Evolutionary conservation across 2,888 invertebrate species (phyloP), one percentile per base, ranked within the genome.

Genomic region (Drosophila dives): DNA sequence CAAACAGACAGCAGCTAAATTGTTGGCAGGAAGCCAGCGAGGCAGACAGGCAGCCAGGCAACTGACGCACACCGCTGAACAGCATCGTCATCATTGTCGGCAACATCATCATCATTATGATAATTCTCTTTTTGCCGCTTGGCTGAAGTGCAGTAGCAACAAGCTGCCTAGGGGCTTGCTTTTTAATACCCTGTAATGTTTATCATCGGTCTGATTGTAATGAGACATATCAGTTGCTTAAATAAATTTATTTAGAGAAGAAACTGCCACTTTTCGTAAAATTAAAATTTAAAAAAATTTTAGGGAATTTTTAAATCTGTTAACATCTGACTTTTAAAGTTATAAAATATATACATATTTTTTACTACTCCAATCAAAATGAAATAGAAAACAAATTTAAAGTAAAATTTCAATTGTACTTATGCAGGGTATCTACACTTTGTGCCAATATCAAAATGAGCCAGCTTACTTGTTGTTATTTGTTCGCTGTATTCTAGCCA

Each of bases 11-110:
- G 77, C 65, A 69, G 64, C 79, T 82, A 82, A 85, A 85, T 85
- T 86, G 90, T 79, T 86, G 86, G 86, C 86, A 86, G 78, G 69
- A 78, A 78, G 90, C 90, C 86, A 86, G 80, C 80, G 63, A 75
- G 71, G 65, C 74, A 75, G 50, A 49, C 56, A 34, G 53, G 53
- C 53, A 34, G 51, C 51, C n/a, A 29, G 60, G 65, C 75, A 66
- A 58, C 75, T 66, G 72, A 48, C 81, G 61, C 72, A 77, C 81
- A 81, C 60, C 64, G 65, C 34, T 67, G 64, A 65, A 54, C 77
- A 60, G 49, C 65, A 62, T 71, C 66, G 60, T 26, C 64, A 42
- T 17, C 42, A 33, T 64, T 38, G 36, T 51, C 38, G 36, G 26
- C 8, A 26, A 29, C 60, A 20, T 33, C 50, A 63, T 54, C 45